These are phyloP conservation scores for Panthera leo DNA, from an alignment of 2,113 vertebrate genomes.

Conservation along the genomic window DNA sequence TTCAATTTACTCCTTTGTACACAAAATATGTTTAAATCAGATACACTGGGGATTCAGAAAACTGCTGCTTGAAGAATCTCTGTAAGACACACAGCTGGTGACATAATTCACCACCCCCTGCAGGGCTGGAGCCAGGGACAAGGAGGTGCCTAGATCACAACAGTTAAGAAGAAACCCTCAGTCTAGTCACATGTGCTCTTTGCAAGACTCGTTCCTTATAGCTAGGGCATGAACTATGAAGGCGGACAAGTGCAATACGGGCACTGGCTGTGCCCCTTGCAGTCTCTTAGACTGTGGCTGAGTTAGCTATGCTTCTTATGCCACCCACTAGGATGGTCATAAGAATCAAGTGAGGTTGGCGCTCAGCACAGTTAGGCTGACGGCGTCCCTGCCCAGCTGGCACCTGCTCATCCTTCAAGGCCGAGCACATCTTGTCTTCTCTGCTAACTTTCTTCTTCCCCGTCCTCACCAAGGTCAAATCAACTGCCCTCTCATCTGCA, in stretches of 20 bases:
- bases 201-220: not conserved
- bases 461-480: not conserved
- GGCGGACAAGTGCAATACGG: not conserved
- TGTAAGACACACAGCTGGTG: not conserved
- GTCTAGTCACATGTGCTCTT: not conserved
- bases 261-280: not conserved
- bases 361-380: not conserved
- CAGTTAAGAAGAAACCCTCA: not conserved
- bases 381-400: not conserved
- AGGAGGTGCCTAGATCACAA: not conserved
- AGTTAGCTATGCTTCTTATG: not conserved
- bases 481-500: not conserved
- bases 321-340: accelerated
- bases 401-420: not conserved
- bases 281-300: not conserved
- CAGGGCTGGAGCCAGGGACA: not conserved
- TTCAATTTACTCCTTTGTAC: not conserved
- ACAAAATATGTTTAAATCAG: not conserved
- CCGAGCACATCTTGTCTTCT: not conserved
- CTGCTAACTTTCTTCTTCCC: not conserved
- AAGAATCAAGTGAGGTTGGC: not conserved
- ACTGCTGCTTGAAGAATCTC: not conserved
- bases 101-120: not conserved
- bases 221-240: not conserved
- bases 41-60: not conserved